Evolutionary conservation across 2,888 invertebrate genomes (phyloP).

Genomic region (Caenorhabditis sp.): DNA sequence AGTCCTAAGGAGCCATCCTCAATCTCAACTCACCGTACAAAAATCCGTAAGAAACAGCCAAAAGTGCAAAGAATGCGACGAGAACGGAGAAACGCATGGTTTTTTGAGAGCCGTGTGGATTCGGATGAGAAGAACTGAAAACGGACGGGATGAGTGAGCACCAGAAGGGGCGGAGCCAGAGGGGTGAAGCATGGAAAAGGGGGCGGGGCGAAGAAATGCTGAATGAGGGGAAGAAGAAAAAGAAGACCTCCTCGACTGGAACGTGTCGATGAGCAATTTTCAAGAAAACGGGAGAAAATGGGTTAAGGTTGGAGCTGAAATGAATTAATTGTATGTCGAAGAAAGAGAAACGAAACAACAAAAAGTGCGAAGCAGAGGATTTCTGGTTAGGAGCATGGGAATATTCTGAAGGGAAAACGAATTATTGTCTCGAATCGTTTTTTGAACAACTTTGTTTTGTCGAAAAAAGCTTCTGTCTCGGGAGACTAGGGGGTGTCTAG

Average conservation of each 20-base stretch:
- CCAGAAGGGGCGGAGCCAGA: slow-evolving; percentile 16
- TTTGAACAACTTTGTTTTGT: slow-evolving; percentile 30
- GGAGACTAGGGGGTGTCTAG: not conserved
- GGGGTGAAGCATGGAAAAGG: slow-evolving; percentile 8
- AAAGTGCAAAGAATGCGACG: slow-evolving; percentile 48
- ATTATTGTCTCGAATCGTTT: slow-evolving; percentile 14
- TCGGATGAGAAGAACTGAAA: slow-evolving; percentile 39
- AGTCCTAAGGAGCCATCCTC: not conserved
- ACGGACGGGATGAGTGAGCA: slow-evolving; percentile 26
- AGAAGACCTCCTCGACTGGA: slow-evolving; percentile 41
- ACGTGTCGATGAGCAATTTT: slow-evolving; percentile 35
- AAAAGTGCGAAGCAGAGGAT: slow-evolving; percentile 20
- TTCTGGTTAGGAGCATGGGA: slow-evolving; percentile 4
- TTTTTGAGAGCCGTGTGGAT: slow-evolving; percentile 12
- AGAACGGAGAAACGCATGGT: slow-evolving; percentile 54
- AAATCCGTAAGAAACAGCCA: slow-evolving; percentile 51
- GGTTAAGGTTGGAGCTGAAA: slow-evolving; percentile 4
- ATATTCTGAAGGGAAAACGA: slow-evolving; percentile 14
- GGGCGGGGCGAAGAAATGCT: slow-evolving; percentile 38
- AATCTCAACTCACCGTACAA: slow-evolving; percentile 43
- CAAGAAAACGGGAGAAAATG: slow-evolving; percentile 6
- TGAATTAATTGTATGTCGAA: slow-evolving; percentile 15
- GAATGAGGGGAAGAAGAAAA: not conserved
- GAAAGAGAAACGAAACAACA: not conserved
- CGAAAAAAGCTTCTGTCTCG: not conserved